phyloP scores from a whole-genome alignment of 2,113 vertebrate genomes.

The Alethe diademata region DNA sequence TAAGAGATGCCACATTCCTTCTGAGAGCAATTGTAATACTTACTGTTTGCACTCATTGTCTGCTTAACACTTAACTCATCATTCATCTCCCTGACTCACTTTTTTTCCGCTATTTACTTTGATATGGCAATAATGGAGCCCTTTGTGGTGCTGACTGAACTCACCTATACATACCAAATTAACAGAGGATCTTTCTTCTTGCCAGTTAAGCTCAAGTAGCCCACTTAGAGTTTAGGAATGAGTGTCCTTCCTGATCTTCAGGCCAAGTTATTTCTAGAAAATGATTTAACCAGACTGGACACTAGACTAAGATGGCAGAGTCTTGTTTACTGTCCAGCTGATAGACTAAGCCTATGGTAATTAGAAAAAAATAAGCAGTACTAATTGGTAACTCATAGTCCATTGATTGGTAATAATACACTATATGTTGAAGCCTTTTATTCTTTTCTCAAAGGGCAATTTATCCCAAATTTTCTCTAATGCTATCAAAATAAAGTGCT shows the following conservation, averaged over 20 bases:
- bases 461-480: background rate
- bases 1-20: conserved; percentile 6
- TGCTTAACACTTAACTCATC: conserved; percentile 52
- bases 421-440: background rate
- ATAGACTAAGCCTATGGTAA: background rate
- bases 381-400: background rate
- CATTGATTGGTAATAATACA: background rate
- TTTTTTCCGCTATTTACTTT: conserved; percentile 72
- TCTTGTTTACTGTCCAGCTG: background rate
- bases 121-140: conserved; percentile 76
- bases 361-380: background rate
- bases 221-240: conserved; percentile 72
- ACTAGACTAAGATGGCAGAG: background rate
- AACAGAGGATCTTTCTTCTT: conserved; percentile 74
- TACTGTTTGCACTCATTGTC: conserved; percentile 17
- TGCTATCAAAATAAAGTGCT: background rate
- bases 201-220: conserved; percentile 70
- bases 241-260: conserved; percentile 72
- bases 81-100: conserved; percentile 44
- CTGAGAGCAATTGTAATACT: background rate
- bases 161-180: conserved; percentile 63
- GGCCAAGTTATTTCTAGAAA: conserved; percentile 57
- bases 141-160: conserved; percentile 72
- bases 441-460: background rate
- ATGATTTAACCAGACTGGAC: conserved; percentile 62